A percentile compares a stretch with the other conserved stretches of the same genome.
Evolutionary conservation across 2,888 invertebrate species (phyloP).

Genomic region (Heliconius ethilla): DNA sequence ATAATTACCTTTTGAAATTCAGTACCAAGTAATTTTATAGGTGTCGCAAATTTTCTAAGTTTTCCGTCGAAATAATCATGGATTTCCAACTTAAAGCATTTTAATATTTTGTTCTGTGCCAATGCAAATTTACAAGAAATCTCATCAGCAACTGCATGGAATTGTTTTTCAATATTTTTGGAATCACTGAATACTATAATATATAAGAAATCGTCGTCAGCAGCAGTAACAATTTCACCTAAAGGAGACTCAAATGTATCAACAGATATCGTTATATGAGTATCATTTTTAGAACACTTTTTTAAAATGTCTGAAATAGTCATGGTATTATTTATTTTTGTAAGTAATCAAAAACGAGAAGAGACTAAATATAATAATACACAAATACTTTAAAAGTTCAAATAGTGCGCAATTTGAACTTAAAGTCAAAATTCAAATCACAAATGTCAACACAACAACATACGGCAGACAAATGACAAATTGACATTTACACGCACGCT

Average conservation of each 20-base stretch:
- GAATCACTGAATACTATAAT: constrained; percentile 65
- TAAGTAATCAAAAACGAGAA: neutral
- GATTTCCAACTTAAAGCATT: constrained; percentile 58
- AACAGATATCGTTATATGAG: constrained; percentile 49
- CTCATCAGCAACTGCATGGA: constrained; percentile 55
- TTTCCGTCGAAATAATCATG: constrained; percentile 61
- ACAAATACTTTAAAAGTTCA: neutral
- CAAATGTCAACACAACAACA: neutral
- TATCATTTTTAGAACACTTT: constrained; percentile 48
- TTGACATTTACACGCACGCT: neutral
- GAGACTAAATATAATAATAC: neutral
- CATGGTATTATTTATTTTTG: constrained; percentile 42
- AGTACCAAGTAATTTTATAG: constrained; percentile 68
- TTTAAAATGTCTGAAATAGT: constrained; percentile 43
- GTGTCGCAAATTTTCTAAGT: constrained; percentile 63
- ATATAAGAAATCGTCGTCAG: constrained; percentile 64
- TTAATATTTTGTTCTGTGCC: constrained; percentile 57
- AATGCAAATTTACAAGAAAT: constrained; percentile 55
- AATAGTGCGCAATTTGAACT: neutral
- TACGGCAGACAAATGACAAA: neutral
- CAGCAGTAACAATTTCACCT: constrained; percentile 62
- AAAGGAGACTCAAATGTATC: constrained; percentile 58
- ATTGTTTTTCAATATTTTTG: constrained; percentile 60
- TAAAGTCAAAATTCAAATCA: too few relatives aligned
- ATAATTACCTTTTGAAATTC: constrained; percentile 71